Conservation (phyloP, 2,888 invertebrate genomes). For the Petrophora chlorosata region DNA sequence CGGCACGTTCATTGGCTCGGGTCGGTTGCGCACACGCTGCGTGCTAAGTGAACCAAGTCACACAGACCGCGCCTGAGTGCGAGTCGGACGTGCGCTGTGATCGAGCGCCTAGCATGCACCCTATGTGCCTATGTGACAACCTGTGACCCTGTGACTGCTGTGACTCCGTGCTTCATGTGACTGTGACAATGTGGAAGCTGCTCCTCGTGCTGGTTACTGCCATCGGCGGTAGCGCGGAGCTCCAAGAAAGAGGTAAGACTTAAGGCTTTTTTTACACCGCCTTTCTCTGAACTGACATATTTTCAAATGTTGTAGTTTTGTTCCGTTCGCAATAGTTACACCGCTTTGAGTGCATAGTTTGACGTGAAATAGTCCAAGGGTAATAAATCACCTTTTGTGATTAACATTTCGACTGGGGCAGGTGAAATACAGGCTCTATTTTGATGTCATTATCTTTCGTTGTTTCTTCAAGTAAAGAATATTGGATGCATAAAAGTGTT, state of each 20-base stretch:
- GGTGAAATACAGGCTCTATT: neutral
- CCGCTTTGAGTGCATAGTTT: neutral
- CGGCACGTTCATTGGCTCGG: neutral
- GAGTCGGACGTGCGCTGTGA: slow-evolving; percentile 55
- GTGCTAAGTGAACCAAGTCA: slow-evolving; percentile 22
- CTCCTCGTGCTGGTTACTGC: slow-evolving; percentile 47
- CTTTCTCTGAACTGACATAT: slow-evolving; percentile 17
- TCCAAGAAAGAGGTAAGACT: slow-evolving; percentile 73
- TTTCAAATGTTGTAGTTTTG: neutral
- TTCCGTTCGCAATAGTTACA: neutral
- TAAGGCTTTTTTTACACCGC: slow-evolving; percentile 5
- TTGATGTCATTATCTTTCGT: neutral
- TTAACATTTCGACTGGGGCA: too few relatives aligned
- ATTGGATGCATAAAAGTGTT: too few relatives aligned
- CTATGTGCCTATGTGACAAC: slow-evolving; percentile 14
- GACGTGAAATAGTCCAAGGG: neutral
- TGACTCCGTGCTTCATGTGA: slow-evolving; percentile 44
- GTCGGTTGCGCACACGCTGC: slow-evolving; percentile 10
- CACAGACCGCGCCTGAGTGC: slow-evolving; percentile 53
- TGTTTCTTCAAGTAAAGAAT: neutral
- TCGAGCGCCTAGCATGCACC: slow-evolving; percentile 9
- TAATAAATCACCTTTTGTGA: neutral
- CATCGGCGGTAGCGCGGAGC: slow-evolving; percentile 52
- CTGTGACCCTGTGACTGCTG: too few relatives aligned
- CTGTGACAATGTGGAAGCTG: slow-evolving; percentile 64